These are phyloP conservation scores for Meriones unguiculatus DNA, from an alignment of 2,113 vertebrate genomes.

Conservation along the genomic window DNA sequence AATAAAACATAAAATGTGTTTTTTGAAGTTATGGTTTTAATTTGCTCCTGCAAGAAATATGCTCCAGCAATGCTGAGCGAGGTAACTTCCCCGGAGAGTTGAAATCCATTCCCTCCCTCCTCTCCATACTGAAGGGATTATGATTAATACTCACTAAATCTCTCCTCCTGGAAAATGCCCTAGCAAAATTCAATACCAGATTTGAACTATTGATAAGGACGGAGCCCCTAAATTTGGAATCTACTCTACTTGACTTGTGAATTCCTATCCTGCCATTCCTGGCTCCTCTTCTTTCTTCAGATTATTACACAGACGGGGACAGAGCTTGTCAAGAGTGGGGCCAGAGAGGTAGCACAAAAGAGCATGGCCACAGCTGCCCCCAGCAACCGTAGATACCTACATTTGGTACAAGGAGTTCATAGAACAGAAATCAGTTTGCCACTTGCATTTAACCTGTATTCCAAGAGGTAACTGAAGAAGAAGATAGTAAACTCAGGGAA, in stretches of 20 bases:
- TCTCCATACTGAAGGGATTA: slow-evolving; percentile 66
- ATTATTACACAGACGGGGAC: slow-evolving; percentile 49
- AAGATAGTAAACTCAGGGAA: neutral
- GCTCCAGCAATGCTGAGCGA: slow-evolving; percentile 45
- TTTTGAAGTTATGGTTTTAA: slow-evolving; percentile 76
- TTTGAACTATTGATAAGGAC: slow-evolving; percentile 53
- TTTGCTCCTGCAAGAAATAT: slow-evolving; percentile 70
- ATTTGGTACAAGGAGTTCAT: slow-evolving; percentile 31
- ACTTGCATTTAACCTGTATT: slow-evolving; percentile 49
- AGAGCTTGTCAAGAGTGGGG: slow-evolving; percentile 17
- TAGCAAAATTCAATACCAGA: slow-evolving; percentile 64
- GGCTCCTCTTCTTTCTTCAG: neutral
- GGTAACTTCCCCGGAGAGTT: slow-evolving; percentile 67
- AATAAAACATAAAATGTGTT: slow-evolving; percentile 74
- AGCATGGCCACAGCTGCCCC: neutral
- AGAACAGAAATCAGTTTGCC: slow-evolving; percentile 58
- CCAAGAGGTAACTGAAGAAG: slow-evolving; percentile 55
- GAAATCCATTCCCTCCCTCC: slow-evolving; percentile 30
- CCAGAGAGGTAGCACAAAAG: slow-evolving; percentile 43
- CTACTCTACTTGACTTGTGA: slow-evolving; percentile 57
- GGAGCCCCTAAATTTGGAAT: slow-evolving; percentile 58
- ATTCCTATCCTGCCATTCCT: slow-evolving; percentile 1
- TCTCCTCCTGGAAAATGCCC: slow-evolving; percentile 51
- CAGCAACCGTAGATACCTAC: neutral
- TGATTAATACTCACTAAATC: slow-evolving; percentile 73